Conservation (phyloP, 2,888 invertebrate species). For the Spicauda simplicius region DNA sequence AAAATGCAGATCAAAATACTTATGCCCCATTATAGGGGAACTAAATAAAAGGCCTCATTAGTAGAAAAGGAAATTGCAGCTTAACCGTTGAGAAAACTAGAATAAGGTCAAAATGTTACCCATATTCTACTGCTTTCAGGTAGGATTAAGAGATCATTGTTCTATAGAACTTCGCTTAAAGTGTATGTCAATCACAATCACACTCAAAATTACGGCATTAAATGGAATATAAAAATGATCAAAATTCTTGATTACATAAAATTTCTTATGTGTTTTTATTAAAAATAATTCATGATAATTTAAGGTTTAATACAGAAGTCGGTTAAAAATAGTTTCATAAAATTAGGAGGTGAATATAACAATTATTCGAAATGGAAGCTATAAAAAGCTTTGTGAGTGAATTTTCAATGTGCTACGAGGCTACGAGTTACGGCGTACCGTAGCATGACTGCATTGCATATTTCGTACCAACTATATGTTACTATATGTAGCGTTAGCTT, state of each 20-base stretch:
- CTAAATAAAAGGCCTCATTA: slow-evolving; percentile 80
- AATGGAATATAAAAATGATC: no score
- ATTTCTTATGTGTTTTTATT: no score
- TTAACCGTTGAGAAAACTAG: slow-evolving; percentile 71
- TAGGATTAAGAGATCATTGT: slow-evolving; percentile 34
- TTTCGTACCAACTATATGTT: slow-evolving; percentile 13
- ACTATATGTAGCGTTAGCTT: not conserved
- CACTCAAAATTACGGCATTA: not conserved
- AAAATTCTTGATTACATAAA: no score
- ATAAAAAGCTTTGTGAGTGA: not conserved
- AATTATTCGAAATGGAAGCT: not conserved
- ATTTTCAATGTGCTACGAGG: slow-evolving; percentile 7
- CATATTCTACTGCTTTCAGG: slow-evolving; percentile 56
- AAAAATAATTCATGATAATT: no score
- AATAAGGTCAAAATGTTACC: slow-evolving; percentile 80
- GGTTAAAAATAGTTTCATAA: not conserved
- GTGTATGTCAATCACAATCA: not conserved
- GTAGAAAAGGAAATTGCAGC: slow-evolving; percentile 81
- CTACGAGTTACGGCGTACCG: slow-evolving; percentile 23
- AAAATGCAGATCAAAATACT: slow-evolving; percentile 48
- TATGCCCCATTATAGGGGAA: slow-evolving; percentile 47
- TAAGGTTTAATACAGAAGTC: no score
- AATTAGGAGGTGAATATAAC: not conserved
- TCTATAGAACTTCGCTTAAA: slow-evolving; percentile 4
- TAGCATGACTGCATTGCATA: slow-evolving; percentile 20